Evolutionary conservation across 2,888 invertebrate genomes (phyloP), one percentile per base, ranked within the genome.

Genomic region (Oegoconia quadripuncta): DNA sequence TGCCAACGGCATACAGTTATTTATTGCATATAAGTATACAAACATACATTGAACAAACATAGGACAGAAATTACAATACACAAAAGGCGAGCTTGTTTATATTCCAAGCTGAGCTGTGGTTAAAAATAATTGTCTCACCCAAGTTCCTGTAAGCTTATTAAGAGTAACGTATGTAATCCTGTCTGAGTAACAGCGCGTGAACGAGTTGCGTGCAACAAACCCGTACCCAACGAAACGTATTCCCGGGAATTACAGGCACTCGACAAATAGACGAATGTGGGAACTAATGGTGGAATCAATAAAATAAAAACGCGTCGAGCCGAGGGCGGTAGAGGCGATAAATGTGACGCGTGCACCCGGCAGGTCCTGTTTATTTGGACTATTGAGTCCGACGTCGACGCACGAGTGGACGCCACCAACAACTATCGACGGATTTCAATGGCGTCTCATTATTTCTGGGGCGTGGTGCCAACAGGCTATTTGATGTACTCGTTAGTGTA

Each of bases 301-400:
- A 69, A 64, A 60, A 68, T 64, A 63, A 65, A 57, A 32, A 28
- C 25, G 42, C 27, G 11, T 15, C 2, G 15, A 9, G 41, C 47
- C 48, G 53, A 61, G 71, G 52, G 59, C 55, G 49, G 47, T 37
- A 53, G 56, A 52, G 53, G 59, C 64, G 74, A 75, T 74, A 73
- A 70, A 73, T 69, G 52, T 70, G 75, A 65, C 80, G 77, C 78
- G 77, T 82, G 83, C 66, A 53, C 51, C 50, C 73, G 77, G 43
- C 47, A 46, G 58, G 55, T 50, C 60, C 46, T 61, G 62, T 62
- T 65, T 64, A 59, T 59, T 57, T 58, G 63, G 59, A 62, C 66
- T 63, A 70, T 70, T 62, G 63, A 55, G 50, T 55, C 52, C 48
- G 31, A 11, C 25, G 22, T 3, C 12, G 22, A 23, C 22, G 32